Evolutionary conservation across 2,797 vertebrate genomes (phyloP).

Genomic region (Artibeus lituratus): DNA sequence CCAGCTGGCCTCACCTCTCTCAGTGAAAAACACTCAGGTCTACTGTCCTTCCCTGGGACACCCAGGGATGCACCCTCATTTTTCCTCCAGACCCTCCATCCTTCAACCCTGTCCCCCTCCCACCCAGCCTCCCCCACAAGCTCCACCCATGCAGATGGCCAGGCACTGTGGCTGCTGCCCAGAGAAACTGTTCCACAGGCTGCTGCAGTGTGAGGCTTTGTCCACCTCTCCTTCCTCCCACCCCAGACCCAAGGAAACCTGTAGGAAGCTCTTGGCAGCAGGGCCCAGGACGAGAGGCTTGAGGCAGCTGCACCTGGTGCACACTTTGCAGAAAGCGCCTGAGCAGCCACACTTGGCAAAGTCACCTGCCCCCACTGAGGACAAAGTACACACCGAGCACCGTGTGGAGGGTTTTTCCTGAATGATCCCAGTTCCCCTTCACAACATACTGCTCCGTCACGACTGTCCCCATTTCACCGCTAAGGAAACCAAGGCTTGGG

Average conservation of each 20-base stretch:
- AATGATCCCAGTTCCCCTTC: background rate
- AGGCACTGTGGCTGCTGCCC: background rate
- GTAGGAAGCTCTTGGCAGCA: background rate
- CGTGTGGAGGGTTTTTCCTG: background rate
- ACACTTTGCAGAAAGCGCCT: background rate
- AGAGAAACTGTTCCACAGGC: background rate
- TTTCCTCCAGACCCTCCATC: background rate
- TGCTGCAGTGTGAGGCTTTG: background rate
- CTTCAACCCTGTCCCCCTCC: background rate
- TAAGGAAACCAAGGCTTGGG: background rate
- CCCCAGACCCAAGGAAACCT: background rate
- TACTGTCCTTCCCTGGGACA: background rate
- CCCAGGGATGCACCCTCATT: background rate
- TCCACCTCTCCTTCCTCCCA: background rate
- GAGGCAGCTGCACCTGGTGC: background rate
- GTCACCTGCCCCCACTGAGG: background rate
- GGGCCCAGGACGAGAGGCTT: background rate
- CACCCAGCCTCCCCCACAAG: background rate
- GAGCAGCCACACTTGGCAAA: background rate
- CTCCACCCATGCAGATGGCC: background rate
- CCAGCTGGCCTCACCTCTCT: background rate
- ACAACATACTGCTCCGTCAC: accelerated
- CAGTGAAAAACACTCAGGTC: background rate
- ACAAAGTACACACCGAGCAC: background rate
- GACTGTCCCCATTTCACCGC: background rate